A percentile compares a stretch with the other conserved stretches of the same genome.
Evolutionary conservation across 1,140 invertebrate species (phyloP).

Genomic region (Zeugodacus cucurbitae): DNA sequence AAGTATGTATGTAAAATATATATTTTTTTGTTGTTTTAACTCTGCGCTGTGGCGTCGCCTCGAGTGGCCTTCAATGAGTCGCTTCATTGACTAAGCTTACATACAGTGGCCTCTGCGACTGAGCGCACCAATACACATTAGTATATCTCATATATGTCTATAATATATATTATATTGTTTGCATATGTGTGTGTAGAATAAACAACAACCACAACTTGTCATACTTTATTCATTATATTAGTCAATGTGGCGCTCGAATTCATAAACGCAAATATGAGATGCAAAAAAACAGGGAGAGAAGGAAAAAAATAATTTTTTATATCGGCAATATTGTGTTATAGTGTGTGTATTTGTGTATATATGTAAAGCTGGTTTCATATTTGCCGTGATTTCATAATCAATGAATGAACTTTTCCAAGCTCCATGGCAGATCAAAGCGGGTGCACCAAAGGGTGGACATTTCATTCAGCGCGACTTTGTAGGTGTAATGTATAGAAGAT

Average conservation of each 20-base stretch:
- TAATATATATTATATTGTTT: too few relatives aligned
- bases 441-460: neutral
- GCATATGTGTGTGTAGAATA: neutral
- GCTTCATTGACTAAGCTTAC: constrained; percentile 16
- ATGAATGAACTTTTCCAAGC: neutral
- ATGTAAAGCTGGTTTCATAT: neutral
- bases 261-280: neutral
- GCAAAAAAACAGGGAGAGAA: neutral
- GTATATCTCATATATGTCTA: too few relatives aligned
- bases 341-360: neutral
- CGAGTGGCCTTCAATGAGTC: neutral
- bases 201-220: constrained; percentile 3
- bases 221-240: constrained; percentile 20
- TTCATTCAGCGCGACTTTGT: neutral
- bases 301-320: neutral
- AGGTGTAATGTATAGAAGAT: neutral
- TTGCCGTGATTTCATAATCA: neutral
- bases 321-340: neutral
- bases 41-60: neutral
- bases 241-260: constrained; percentile 7
- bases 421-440: neutral
- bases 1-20: neutral
- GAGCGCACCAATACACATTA: neutral
- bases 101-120: neutral
- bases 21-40: neutral